Base-by-base conservation (phyloP, 2,113 vertebrate species). In the Mungos mungo region DNA sequence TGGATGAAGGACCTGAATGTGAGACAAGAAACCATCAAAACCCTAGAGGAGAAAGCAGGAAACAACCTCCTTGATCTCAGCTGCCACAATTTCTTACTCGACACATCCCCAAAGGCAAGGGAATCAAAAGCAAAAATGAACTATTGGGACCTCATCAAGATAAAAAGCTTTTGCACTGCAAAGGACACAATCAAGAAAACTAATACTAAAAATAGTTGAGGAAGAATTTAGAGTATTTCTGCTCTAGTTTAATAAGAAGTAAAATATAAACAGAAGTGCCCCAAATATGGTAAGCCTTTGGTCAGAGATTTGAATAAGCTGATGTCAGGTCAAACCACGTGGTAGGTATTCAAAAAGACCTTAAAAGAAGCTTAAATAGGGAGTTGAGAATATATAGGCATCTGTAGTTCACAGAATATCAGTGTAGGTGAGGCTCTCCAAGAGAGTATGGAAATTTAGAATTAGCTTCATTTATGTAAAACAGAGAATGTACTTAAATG, bases 211-310 rank as follows among this genome's bases (percentile, higher is more conserved):
- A 82, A 66, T 79, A 82, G 35, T 3, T 21, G n/a, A 90, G n/a
- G 23, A 71, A 79, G 27, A 60, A 65, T 74, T 65, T 29, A 72
- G 16, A 33, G n/a, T 14, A 63, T 89, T 79, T 89, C 63, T 45
- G 66, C 27, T 85, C 33, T 31, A 93, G 71, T 81, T 81, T 92
- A 94, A 93, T 63, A 21, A 74, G 79, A 95, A 85, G 33, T 12
- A 81, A 93, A 93, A 89, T 92, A 85, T n/a, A 94, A 94, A 38
- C 27, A 87, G 45, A 92, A 45, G 16, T 50, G 0, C 11, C 15
- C 31, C 52, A 69, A 89, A 80, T 80, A 66, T 63, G 71, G 38
- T 65, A 85, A 60, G 21, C 4, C 57, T 74, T 80, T 74, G 15
- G 27, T 68, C 57, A 92, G 57, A 90, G 79, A 89, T 63, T 76